phyloP scores from a whole-genome alignment of 2,888 invertebrate genomes.

The Epistrophella euchroma region DNA sequence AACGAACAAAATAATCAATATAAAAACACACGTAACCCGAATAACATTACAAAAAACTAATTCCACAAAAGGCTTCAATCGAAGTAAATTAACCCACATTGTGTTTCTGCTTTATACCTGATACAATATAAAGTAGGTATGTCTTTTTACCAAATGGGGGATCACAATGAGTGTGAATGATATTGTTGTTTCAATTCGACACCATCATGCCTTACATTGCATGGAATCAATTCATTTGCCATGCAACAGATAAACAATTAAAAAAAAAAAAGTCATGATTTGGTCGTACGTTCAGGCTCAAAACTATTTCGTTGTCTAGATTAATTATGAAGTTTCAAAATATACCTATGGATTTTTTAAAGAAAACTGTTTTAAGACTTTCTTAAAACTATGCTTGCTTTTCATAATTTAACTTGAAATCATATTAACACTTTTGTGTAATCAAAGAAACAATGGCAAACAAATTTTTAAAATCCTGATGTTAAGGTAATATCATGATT shows the following conservation, averaged over 20 bases:
- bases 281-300: not conserved
- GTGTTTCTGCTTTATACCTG: constrained; percentile 45
- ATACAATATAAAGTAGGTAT: not conserved
- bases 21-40: constrained; percentile 26
- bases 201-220: constrained; percentile 34
- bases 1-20: constrained; percentile 31
- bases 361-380: too few relatives aligned
- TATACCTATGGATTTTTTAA: too few relatives aligned
- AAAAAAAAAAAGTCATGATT: not conserved
- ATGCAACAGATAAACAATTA: constrained; percentile 5
- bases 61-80: constrained; percentile 46
- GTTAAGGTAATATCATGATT: too few relatives aligned
- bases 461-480: too few relatives aligned
- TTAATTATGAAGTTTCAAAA: too few relatives aligned
- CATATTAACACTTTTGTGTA: too few relatives aligned
- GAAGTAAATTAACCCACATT: constrained; percentile 70
- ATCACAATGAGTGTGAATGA: constrained; percentile 34
- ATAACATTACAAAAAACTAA: not conserved
- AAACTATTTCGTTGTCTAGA: too few relatives aligned
- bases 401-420: too few relatives aligned
- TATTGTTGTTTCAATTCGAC: constrained; percentile 25
- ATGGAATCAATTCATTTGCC: constrained; percentile 58
- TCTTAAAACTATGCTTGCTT: too few relatives aligned
- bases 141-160: constrained; percentile 49
- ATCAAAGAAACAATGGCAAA: too few relatives aligned